Percentiles rank a stretch among this genome's conserved stretches.
Evolutionary conservation across 2,113 vertebrate genomes (phyloP).

Genomic region (Sinocyclocheilus anophthalmus): DNA sequence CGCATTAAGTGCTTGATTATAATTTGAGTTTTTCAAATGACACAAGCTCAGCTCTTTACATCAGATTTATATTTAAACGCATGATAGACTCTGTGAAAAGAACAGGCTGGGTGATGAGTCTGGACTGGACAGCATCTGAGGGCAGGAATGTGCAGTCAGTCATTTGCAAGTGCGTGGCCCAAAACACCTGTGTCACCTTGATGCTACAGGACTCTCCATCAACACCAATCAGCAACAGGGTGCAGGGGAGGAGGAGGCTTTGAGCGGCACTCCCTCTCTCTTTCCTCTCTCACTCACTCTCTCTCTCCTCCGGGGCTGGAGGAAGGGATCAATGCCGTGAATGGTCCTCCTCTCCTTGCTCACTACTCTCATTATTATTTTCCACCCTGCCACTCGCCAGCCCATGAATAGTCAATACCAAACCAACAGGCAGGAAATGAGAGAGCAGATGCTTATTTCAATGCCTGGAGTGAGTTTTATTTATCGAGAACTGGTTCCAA

Average conservation of each 20-base stretch:
- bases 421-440: constrained; percentile 54
- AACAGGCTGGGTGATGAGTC: neutral
- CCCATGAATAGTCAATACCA: constrained; percentile 60
- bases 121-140: neutral
- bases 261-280: constrained; percentile 33
- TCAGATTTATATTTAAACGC: constrained; percentile 4
- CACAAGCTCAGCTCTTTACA: neutral
- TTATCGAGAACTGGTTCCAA: constrained; percentile 24
- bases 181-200: constrained; percentile 52
- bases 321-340: constrained; percentile 50
- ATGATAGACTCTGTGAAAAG: neutral
- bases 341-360: constrained; percentile 47
- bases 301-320: constrained; percentile 22
- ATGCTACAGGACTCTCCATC: constrained; percentile 37
- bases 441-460: constrained; percentile 47
- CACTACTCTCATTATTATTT: constrained; percentile 56
- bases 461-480: constrained; percentile 40
- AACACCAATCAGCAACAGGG: constrained; percentile 49
- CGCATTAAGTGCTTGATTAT: neutral
- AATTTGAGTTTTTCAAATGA: neutral
- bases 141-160: constrained; percentile 28
- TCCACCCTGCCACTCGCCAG: constrained; percentile 56
- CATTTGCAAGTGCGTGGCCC: neutral
- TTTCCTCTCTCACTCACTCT: constrained; percentile 11
- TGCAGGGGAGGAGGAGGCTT: constrained; percentile 29